These are phyloP conservation scores for Patella pellucida DNA, from an alignment of 2,888 invertebrate genomes.

Conservation along the genomic window DNA sequence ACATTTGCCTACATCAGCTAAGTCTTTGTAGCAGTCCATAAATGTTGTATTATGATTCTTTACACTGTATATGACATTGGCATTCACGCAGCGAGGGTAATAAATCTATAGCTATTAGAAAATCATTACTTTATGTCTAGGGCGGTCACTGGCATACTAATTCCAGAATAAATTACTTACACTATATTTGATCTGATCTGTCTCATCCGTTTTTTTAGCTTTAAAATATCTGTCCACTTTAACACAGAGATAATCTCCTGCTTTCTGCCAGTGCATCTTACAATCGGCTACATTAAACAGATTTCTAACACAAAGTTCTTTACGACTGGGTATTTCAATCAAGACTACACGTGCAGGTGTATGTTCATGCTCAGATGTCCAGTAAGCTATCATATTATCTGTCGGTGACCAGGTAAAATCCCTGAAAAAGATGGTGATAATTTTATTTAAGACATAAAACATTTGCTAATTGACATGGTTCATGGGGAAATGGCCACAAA, in stretches of 20 bases:
- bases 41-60: too few relatives aligned
- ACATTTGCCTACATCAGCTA: too few relatives aligned
- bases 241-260: constrained; percentile 96
- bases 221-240: constrained; percentile 92
- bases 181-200: constrained; percentile 90
- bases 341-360: constrained; percentile 95
- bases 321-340: constrained; percentile 84
- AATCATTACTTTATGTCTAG: too few relatives aligned
- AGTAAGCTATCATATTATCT: constrained; percentile 95
- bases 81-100: too few relatives aligned
- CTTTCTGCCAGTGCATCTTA: constrained; percentile 99
- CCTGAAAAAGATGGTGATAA: constrained; percentile 69
- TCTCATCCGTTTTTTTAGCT: constrained; percentile 86
- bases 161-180: constrained; percentile 71
- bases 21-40: too few relatives aligned
- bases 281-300: constrained; percentile 98
- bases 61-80: too few relatives aligned
- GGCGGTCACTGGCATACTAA: too few relatives aligned
- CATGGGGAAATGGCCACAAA: too few relatives aligned
- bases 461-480: too few relatives aligned
- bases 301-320: constrained; percentile 85
- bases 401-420: constrained; percentile 99
- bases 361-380: constrained; percentile 95
- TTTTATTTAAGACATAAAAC: too few relatives aligned
- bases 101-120: too few relatives aligned